These are phyloP conservation scores for Xanthorhoe designata DNA, from an alignment of 2,888 invertebrate species.

Conservation along the genomic window DNA sequence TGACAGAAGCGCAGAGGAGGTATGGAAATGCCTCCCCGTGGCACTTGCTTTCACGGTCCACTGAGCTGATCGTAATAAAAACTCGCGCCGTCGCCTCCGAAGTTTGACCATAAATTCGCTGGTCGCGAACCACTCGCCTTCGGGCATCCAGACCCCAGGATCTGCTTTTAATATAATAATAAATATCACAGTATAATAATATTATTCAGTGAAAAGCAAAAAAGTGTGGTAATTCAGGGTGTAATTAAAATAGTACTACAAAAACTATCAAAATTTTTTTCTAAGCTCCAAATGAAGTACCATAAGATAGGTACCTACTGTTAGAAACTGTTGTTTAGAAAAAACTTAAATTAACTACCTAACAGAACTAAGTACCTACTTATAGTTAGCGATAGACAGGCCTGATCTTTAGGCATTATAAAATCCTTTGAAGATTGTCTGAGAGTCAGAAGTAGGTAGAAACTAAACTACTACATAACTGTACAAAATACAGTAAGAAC, in stretches of 20 bases:
- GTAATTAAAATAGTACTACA: not conserved
- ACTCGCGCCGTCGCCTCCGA: conserved; percentile 84
- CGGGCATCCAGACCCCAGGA: conserved; percentile 72
- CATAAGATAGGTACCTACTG: too few species aligned
- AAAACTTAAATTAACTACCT: too few species aligned
- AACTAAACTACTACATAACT: too few species aligned
- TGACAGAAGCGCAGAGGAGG: conserved; percentile 82
- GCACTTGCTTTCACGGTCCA: conserved; percentile 86
- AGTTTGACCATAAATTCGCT: conserved; percentile 86
- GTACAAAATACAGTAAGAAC: too few species aligned
- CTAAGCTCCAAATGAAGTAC: too few species aligned
- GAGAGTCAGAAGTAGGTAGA: too few species aligned
- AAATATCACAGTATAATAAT: conserved; percentile 69
- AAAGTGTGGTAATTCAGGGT: conserved; percentile 40
- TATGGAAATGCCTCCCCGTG: conserved; percentile 83
- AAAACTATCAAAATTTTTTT: not conserved
- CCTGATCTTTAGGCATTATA: too few species aligned
- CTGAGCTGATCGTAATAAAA: conserved; percentile 86
- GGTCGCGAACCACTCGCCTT: conserved; percentile 74
- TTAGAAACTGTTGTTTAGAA: too few species aligned
- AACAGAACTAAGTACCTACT: too few species aligned
- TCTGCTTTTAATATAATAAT: conserved; percentile 83
- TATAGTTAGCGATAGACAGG: too few species aligned
- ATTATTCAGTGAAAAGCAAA: conserved; percentile 20
- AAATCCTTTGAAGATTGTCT: too few species aligned